These are phyloP conservation scores for Falcunculus frontatus DNA, from an alignment of 2,113 vertebrate species.

Conservation along the genomic window DNA sequence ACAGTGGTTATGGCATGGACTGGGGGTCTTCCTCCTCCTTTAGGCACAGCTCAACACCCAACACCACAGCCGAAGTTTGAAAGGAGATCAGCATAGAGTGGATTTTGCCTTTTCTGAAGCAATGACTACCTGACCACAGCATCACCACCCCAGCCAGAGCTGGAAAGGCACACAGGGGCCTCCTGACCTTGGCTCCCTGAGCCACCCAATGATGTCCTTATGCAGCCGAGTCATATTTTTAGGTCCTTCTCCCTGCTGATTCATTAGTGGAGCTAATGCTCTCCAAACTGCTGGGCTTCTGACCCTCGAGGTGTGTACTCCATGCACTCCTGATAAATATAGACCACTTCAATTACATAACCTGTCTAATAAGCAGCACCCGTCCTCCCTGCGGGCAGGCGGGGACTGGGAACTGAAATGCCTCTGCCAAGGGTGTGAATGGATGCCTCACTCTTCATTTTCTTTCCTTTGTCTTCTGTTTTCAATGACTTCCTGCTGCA, in stretches of 20 bases:
- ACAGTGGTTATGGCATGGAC: rapidly evolving
- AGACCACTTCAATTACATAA: constrained; percentile 40
- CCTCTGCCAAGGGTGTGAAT: constrained; percentile 20
- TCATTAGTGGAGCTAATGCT: constrained; percentile 34
- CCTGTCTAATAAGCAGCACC: background rate
- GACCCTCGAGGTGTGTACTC: background rate
- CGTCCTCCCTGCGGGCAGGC: background rate
- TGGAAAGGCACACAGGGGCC: background rate
- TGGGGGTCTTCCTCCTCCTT: background rate
- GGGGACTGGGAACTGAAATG: rapidly evolving
- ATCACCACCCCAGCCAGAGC: background rate
- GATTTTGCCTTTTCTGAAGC: background rate
- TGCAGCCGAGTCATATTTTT: background rate
- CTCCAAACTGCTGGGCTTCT: background rate
- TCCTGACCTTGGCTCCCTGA: background rate
- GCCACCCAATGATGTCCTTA: background rate
- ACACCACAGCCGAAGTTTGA: background rate
- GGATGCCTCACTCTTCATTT: background rate
- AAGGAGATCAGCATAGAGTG: background rate
- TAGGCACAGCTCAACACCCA: background rate
- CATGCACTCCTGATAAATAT: constrained; percentile 34
- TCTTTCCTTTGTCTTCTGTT: background rate
- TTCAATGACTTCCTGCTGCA: background rate
- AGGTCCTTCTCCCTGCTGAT: constrained; percentile 13
- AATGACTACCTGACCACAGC: background rate